phyloP scores from a whole-genome alignment of 2,888 invertebrate genomes.

The Thera obeliscata region DNA sequence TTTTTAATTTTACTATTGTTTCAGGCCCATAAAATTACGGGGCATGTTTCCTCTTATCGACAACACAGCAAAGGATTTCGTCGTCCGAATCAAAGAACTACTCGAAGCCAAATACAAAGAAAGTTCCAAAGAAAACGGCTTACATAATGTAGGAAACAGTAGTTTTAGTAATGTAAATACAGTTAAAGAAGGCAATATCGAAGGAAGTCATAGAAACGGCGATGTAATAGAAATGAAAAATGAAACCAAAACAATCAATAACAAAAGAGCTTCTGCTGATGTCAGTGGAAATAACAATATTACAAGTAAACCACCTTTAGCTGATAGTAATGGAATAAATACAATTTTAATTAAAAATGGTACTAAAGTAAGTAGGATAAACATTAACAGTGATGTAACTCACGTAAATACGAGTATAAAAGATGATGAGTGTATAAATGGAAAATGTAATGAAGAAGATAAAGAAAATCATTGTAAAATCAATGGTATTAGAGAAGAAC shows the following conservation, averaged over 20 bases:
- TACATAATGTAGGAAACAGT: conserved; percentile 22
- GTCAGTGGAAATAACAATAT: neutral
- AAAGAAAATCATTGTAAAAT: conserved; percentile 13
- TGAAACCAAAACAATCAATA: conserved; percentile 13
- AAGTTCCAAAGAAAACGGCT: conserved; percentile 27
- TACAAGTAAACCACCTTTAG: neutral
- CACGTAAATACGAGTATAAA: conserved; percentile 1
- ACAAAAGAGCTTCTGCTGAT: neutral
- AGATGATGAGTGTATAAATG: neutral
- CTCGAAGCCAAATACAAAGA: conserved; percentile 45
- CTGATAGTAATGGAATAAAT: conserved; percentile 6
- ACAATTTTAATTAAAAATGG: neutral
- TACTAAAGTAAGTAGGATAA: conserved; percentile 1
- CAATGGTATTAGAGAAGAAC: neutral
- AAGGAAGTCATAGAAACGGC: neutral
- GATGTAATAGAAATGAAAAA: neutral
- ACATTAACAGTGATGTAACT: neutral
- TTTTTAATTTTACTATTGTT: conserved; percentile 38
- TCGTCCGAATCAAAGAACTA: conserved; percentile 55
- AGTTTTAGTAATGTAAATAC: conserved; percentile 21
- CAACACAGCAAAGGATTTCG: conserved; percentile 71
- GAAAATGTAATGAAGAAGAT: conserved; percentile 4
- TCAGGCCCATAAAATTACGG: conserved; percentile 75
- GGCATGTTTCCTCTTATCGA: conserved; percentile 78
- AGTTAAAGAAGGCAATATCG: neutral